Conservation (phyloP, 2,797 vertebrate genomes). For the Glossophaga mutica region DNA sequence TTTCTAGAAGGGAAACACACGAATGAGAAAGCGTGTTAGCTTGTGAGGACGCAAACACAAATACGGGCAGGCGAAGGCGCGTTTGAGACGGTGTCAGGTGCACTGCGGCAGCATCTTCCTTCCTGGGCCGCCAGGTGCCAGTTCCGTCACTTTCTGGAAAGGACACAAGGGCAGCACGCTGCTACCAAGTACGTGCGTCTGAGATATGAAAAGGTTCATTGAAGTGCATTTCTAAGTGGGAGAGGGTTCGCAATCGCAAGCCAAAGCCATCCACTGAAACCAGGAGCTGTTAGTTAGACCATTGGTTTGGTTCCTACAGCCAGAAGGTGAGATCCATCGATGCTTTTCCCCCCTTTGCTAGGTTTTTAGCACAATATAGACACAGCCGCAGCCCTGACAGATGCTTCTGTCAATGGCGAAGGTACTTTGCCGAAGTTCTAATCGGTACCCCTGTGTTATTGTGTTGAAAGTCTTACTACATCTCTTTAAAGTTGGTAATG, state of each 20-base stretch:
- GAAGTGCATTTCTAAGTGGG: conserved; percentile 43
- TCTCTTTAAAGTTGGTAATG: conserved; percentile 56
- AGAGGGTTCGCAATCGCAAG: background rate
- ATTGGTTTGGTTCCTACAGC: conserved; percentile 29
- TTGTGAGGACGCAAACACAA: background rate
- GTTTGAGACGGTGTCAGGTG: background rate
- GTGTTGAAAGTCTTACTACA: conserved; percentile 50
- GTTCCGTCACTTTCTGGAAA: background rate
- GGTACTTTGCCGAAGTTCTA: conserved; percentile 49
- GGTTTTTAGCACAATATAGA: conserved; percentile 49
- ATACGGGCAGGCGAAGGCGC: background rate
- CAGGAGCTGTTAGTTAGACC: conserved; percentile 9
- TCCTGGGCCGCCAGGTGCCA: background rate
- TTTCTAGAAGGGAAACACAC: conserved; percentile 78
- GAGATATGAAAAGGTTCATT: conserved; percentile 4
- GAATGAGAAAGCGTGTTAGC: conserved; percentile 23
- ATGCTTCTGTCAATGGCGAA: conserved; percentile 55
- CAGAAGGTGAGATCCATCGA: conserved; percentile 39
- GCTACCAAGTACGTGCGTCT: background rate
- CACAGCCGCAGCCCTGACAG: conserved; percentile 45
- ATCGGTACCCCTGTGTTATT: conserved; percentile 51
- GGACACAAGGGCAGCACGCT: background rate
- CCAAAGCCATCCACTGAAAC: conserved; percentile 33
- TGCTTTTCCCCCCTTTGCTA: background rate
- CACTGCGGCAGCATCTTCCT: background rate